phyloP scores from a whole-genome alignment of 2,797 vertebrate genomes.

The Gouania willdenowi region DNA sequence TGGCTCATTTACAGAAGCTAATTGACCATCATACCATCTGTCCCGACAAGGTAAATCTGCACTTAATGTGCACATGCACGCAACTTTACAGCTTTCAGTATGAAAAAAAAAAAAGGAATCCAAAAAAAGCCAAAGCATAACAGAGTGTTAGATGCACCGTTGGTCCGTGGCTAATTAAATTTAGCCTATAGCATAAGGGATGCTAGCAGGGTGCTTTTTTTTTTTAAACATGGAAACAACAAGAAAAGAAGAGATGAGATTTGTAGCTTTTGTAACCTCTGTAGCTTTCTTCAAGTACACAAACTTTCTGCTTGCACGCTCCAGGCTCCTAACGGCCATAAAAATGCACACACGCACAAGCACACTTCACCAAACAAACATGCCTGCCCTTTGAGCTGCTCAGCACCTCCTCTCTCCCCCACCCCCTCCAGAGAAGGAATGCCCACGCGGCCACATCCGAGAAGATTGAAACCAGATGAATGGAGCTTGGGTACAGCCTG shows the following conservation, averaged over 20 bases:
- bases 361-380: slow-evolving; percentile 49
- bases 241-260: not conserved
- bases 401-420: slow-evolving; percentile 21
- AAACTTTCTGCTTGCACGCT: slow-evolving; percentile 4
- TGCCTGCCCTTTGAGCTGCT: slow-evolving; percentile 52
- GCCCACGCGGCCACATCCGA: slow-evolving; percentile 68
- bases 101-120: too few relatives aligned
- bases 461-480: slow-evolving; percentile 84
- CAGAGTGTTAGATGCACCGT: not conserved
- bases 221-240: too few relatives aligned
- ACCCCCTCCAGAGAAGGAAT: slow-evolving; percentile 65
- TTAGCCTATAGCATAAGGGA: not conserved
- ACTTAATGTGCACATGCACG: slow-evolving; percentile 1
- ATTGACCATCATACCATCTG: slow-evolving; percentile 67
- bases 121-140: too few relatives aligned
- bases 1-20: slow-evolving; percentile 61
- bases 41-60: slow-evolving; percentile 36
- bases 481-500: slow-evolving; percentile 56
- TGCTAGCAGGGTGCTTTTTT: too few relatives aligned
- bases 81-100: too few relatives aligned
- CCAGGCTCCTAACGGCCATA: slow-evolving; percentile 6
- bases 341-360: slow-evolving; percentile 7
- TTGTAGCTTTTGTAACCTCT: too few relatives aligned
- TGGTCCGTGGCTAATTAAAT: not conserved
- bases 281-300: slow-evolving; percentile 9